Evolutionary conservation across 37 sponge, comb jelly and placozoan genomes (phyloP).

Genomic region (Crambe crambe): DNA sequence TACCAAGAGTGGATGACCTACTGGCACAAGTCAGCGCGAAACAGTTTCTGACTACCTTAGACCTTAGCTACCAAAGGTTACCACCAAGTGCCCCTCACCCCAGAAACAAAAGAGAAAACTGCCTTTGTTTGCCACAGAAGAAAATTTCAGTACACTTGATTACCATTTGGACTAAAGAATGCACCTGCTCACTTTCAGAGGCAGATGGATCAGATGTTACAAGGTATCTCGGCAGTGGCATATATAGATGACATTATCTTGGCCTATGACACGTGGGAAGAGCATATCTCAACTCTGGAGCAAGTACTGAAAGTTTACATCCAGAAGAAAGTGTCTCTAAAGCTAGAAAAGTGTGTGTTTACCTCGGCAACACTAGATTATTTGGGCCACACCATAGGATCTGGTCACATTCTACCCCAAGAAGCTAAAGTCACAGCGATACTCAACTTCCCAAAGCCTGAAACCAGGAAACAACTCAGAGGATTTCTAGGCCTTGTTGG

Average conservation of each 20-base stretch:
- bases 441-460: not conserved
- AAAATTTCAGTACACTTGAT: not conserved
- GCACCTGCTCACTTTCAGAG: conserved; percentile 18
- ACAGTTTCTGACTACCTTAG: not conserved
- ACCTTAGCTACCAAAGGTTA: conserved; percentile 6
- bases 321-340: not conserved
- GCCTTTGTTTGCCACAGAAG: conserved; percentile 11
- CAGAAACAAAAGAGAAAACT: conserved; percentile 4
- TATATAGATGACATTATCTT: not conserved
- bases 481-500: conserved; percentile 4
- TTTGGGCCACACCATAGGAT: conserved; percentile 1
- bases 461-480: not conserved
- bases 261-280: not conserved
- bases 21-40: not conserved
- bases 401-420: not conserved
- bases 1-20: conserved; percentile 14
- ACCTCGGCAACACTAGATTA: not conserved
- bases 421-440: not conserved
- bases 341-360: not conserved
- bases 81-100: not conserved
- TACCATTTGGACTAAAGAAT: conserved; percentile 20
- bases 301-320: not conserved
- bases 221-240: not conserved
- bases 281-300: not conserved
- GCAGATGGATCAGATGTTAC: conserved; percentile 4